Evolutionary conservation across 2,113 vertebrate species (phyloP), one percentile per base, ranked within the genome.

Genomic region (Apteryx mantelli): DNA sequence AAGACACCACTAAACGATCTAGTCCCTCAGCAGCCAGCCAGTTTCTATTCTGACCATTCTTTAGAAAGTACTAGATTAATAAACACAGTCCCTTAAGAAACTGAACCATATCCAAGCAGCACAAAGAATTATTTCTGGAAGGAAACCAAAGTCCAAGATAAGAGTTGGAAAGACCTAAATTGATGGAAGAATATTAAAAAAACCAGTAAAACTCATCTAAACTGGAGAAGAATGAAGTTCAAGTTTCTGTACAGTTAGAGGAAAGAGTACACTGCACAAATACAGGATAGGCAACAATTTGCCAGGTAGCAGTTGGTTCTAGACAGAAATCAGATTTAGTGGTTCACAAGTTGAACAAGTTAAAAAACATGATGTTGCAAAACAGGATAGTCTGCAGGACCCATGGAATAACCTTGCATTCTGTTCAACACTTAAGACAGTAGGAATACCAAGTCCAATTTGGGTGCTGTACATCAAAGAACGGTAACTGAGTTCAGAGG

Each of bases 401-500:
- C 12, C 17, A 82, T 4, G 63, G 53, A 85, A 53, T 22, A 52
- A 74, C 56, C 3, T 16, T 38, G 22, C 0, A 0, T 71, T 82
- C 75, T 58, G 9, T 20, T 26, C 18, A 81, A 74, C 14, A 20
- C 5, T n/a, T 2, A 60, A 8, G 19, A 88, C 34, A 58, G 15
- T 6, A 32, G 34, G 30, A 88, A 71, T 34, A 64, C 7, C 0
- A 32, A 79, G 11, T 19, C 9, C 9, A 34, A 0, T 64, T 88
- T 64, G 12, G 46, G 22, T 79, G 26, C 61, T 64, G 14, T 30
- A 36, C 14, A 30, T 88, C 34, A 76, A 20, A 81, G 71, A 81
- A 71, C 73, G n/a, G 55, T 9, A 8, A 50, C 26, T 50, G 14
- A 64, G 42, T 64, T 68, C 8, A 3, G 15, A 88, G 53, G 7